These are phyloP conservation scores for Chelmon rostratus DNA, from an alignment of 2,797 vertebrate species.

Conservation along the genomic window DNA sequence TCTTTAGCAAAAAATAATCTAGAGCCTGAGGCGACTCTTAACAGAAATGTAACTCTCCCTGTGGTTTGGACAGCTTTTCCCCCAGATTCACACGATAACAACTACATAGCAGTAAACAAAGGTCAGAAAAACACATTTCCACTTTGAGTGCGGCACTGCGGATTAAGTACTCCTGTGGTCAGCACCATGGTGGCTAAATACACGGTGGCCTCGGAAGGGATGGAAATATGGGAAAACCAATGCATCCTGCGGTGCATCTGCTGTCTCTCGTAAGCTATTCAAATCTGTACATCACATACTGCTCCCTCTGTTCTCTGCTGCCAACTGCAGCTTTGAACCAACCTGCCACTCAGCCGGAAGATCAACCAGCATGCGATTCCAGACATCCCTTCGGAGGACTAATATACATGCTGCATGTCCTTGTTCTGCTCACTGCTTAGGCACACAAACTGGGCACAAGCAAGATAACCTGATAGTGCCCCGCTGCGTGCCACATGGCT, in stretches of 20 bases:
- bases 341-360: constrained; percentile 77
- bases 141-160: constrained; percentile 32
- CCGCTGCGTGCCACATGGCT: constrained; percentile 78
- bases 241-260: constrained; percentile 56
- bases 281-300: constrained; percentile 69
- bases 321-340: constrained; percentile 74
- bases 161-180: constrained; percentile 60
- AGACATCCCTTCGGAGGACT: constrained; percentile 68
- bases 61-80: constrained; percentile 34
- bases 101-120: constrained; percentile 48
- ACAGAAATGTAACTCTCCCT: constrained; percentile 25
- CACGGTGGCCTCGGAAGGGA: constrained; percentile 59
- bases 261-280: constrained; percentile 78
- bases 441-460: constrained; percentile 68
- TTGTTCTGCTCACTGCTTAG: constrained; percentile 73
- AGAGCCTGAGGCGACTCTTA: constrained; percentile 29
- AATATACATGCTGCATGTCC: constrained; percentile 74
- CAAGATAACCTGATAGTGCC: constrained; percentile 76
- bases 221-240: constrained; percentile 47
- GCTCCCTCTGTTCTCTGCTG: constrained; percentile 64
- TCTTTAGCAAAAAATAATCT: not conserved
- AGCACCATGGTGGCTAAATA: constrained; percentile 64
- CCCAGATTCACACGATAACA: constrained; percentile 39
- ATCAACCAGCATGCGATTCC: constrained; percentile 69
- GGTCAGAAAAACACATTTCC: constrained; percentile 59